phyloP scores from a whole-genome alignment of 2,797 vertebrate genomes.

The Potorous gilbertii region DNA sequence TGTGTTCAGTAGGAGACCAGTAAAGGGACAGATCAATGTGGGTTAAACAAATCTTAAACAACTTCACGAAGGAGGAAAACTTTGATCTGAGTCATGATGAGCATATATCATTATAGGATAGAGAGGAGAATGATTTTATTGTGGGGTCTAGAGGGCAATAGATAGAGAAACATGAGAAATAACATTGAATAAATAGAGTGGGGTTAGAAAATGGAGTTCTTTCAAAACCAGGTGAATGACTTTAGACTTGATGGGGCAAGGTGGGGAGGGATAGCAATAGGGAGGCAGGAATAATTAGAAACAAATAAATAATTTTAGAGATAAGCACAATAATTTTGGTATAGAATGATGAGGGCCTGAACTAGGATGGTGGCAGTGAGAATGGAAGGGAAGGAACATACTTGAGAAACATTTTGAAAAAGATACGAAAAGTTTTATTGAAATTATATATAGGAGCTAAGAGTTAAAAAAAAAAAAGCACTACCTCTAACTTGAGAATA shows the following conservation, averaged over 20 bases:
- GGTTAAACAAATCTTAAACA: neutral
- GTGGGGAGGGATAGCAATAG: neutral
- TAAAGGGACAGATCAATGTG: neutral
- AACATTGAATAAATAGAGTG: neutral
- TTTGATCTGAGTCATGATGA: neutral
- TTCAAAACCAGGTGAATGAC: neutral
- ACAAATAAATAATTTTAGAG: neutral
- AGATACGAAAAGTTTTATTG: neutral
- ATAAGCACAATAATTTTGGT: neutral
- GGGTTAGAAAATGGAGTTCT: neutral
- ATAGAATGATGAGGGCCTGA: neutral
- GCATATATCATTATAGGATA: neutral
- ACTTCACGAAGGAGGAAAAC: neutral
- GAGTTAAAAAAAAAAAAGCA: neutral
- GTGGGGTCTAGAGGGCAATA: neutral
- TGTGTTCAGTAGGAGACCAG: neutral
- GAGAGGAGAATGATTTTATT: neutral
- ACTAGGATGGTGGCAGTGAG: neutral
- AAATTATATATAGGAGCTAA: neutral
- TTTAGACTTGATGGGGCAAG: neutral
- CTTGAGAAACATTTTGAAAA: neutral
- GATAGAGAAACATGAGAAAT: neutral
- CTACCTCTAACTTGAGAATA: conserved; percentile 15
- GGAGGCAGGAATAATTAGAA: neutral
- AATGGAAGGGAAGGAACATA: neutral